Conservation (phyloP, 1,140 invertebrate genomes). For the Ptiloglossa arizonensis region DNA sequence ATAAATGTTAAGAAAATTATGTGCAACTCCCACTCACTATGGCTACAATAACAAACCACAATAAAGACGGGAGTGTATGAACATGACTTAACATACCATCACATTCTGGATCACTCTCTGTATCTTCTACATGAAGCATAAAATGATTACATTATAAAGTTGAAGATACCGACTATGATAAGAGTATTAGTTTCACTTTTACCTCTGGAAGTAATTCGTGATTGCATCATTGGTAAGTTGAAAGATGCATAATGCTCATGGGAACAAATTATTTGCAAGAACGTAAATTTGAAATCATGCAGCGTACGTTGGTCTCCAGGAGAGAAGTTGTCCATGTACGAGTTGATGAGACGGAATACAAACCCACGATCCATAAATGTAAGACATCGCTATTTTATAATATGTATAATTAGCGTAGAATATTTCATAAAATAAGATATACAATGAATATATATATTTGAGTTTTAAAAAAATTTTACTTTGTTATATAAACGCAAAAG, state of each 20-base stretch:
- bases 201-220: conserved; percentile 78
- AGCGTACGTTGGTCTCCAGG: conserved; percentile 89
- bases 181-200: conserved; percentile 33
- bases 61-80: conserved; percentile 63
- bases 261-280: conserved; percentile 94
- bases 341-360: conserved; percentile 93
- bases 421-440: neutral
- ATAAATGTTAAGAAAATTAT: conserved; percentile 49
- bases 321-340: conserved; percentile 93
- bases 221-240: conserved; percentile 90
- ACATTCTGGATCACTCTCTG: conserved; percentile 73
- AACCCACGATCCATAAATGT: conserved; percentile 97
- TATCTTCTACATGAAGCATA: conserved; percentile 75
- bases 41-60: conserved; percentile 62
- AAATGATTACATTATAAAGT: conserved; percentile 71
- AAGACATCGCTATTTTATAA: conserved; percentile 88
- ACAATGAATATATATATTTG: neutral
- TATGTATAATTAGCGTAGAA: conserved; percentile 34
- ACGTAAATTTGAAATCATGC: conserved; percentile 94
- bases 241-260: conserved; percentile 96
- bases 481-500: too few species aligned
- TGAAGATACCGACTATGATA: conserved; percentile 25
- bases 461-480: too few species aligned
- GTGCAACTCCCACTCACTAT: conserved; percentile 61
- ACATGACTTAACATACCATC: conserved; percentile 76